phyloP scores from a whole-genome alignment of 2,113 vertebrate species.

The Otocyon megalotis region DNA sequence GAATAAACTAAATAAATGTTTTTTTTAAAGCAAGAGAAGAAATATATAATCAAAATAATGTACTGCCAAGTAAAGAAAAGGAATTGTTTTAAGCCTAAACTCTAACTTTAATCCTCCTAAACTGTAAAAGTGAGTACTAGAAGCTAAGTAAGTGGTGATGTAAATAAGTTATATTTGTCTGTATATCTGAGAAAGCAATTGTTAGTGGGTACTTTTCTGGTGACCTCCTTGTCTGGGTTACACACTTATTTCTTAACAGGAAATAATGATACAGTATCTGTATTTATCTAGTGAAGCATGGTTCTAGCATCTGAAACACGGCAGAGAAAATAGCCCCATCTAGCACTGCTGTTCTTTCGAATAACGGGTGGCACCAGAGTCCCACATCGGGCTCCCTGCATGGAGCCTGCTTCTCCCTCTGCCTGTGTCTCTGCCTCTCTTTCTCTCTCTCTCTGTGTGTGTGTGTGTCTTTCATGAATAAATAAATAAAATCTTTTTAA shows the following conservation, averaged over 20 bases:
- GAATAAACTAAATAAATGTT: slow-evolving; percentile 17
- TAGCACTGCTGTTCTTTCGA: not conserved
- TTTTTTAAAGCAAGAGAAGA: not conserved
- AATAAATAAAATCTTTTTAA: too few relatives aligned
- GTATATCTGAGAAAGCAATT: not conserved
- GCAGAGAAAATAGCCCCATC: not conserved
- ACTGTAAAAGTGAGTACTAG: not conserved
- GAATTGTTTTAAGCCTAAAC: not conserved
- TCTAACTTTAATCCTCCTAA: not conserved
- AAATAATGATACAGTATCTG: not conserved
- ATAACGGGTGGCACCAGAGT: rapidly evolving
- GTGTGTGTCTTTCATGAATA: too few relatives aligned
- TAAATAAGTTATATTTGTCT: not conserved
- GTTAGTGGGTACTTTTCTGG: not conserved
- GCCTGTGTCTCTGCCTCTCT: too few relatives aligned
- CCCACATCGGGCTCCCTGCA: too few relatives aligned
- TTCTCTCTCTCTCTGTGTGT: too few relatives aligned
- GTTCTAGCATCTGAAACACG: not conserved
- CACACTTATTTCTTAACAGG: not conserved
- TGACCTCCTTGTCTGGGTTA: not conserved
- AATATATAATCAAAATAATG: not conserved
- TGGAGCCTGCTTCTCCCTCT: too few relatives aligned
- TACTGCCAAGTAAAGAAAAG: not conserved
- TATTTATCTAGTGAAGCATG: not conserved
- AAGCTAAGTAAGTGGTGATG: not conserved